phyloP scores from a whole-genome alignment of 2,113 vertebrate species.

The Ceyx cyanopectus region DNA sequence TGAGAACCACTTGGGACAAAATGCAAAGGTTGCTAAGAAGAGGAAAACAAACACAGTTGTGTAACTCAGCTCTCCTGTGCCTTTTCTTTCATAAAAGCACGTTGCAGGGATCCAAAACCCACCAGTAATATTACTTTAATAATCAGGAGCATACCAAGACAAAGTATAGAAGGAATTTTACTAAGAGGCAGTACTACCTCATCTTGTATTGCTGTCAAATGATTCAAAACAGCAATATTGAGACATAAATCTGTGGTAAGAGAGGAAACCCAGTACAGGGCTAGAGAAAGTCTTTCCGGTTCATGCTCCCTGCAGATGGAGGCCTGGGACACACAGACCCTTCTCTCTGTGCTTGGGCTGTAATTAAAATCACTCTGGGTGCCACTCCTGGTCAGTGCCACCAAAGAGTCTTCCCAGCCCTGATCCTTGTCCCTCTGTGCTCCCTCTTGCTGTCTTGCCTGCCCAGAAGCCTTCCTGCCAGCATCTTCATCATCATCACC shows the following conservation, averaged over 20 bases:
- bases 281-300: background rate
- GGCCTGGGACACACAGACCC: accelerated
- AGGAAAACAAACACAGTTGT: slow-evolving; percentile 36
- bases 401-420: background rate
- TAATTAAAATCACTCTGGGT: background rate
- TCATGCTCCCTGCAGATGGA: accelerated
- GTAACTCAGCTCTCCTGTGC: background rate
- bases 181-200: background rate
- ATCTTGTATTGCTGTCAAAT: accelerated
- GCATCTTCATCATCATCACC: background rate
- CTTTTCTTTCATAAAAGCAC: background rate
- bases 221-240: background rate
- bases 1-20: background rate
- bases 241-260: background rate
- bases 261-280: background rate
- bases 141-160: background rate
- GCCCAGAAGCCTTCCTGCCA: background rate
- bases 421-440: background rate
- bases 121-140: background rate
- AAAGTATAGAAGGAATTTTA: background rate
- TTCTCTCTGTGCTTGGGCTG: accelerated
- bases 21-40: slow-evolving; percentile 40
- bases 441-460: background rate
- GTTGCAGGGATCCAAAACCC: background rate
- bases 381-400: background rate